Percentiles rank a stretch among this genome's conserved stretches.
Evolutionary conservation across 2,797 vertebrate genomes (phyloP).

Genomic region (Poecilia velifera): DNA sequence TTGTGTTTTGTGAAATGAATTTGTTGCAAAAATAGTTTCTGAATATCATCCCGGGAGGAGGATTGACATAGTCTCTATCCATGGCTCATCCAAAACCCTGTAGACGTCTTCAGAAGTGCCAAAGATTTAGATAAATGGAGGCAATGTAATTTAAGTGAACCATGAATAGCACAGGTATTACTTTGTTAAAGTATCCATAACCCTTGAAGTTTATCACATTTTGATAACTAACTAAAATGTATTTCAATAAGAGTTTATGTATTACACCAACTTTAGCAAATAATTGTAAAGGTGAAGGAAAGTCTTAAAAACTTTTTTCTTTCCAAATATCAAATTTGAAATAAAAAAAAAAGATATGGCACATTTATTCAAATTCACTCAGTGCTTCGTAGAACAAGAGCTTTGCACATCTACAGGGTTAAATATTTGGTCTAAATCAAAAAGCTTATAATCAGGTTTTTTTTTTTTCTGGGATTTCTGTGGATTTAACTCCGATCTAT

Average conservation of each 20-base stretch:
- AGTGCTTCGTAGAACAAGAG: neutral
- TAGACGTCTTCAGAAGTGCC: neutral
- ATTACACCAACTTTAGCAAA: neutral
- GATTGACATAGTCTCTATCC: neutral
- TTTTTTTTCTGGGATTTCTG: neutral
- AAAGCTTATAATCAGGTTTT: neutral
- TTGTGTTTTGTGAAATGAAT: neutral
- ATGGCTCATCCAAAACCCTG: neutral
- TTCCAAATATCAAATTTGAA: neutral
- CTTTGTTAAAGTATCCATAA: neutral
- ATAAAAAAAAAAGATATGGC: neutral
- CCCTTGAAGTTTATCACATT: neutral
- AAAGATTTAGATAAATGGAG: neutral
- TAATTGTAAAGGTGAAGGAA: neutral
- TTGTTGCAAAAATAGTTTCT: neutral
- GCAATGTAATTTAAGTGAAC: neutral
- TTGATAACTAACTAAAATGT: neutral
- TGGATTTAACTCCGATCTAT: neutral
- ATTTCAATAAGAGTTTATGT: neutral
- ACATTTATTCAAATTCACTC: neutral
- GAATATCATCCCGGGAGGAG: neutral
- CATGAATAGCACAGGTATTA: neutral
- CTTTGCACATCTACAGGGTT: neutral
- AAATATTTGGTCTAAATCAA: neutral
- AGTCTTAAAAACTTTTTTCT: neutral